These are phyloP conservation scores for Glareola pratincola DNA, from an alignment of 2,113 vertebrate genomes.

Conservation along the genomic window DNA sequence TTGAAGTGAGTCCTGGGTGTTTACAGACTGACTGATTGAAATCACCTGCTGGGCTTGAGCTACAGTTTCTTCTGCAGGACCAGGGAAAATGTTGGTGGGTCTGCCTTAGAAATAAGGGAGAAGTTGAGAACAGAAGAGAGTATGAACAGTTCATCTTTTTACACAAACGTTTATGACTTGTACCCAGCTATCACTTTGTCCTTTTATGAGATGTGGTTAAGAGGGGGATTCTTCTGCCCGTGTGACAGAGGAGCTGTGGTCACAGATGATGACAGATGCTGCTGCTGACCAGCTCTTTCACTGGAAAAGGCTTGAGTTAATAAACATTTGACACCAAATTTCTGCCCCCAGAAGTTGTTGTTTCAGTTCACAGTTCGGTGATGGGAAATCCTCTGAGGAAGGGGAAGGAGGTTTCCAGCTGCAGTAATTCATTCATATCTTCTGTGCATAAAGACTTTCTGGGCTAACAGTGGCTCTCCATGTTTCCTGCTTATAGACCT, in stretches of 20 bases:
- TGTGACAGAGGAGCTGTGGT: background rate
- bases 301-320: background rate
- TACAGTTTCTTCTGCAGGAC: background rate
- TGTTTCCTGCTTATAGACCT: background rate
- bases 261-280: background rate
- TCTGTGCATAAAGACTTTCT: background rate
- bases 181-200: fast-evolving
- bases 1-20: background rate
- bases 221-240: background rate
- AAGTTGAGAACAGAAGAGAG: background rate
- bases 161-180: background rate
- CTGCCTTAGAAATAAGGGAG: background rate
- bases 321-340: background rate
- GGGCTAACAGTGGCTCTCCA: background rate
- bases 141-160: background rate
- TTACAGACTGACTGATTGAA: background rate
- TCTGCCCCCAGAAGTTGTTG: background rate
- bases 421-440: background rate
- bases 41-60: background rate
- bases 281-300: background rate
- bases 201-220: background rate
- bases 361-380: background rate
- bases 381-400: background rate
- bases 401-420: background rate
- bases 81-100: background rate